These are phyloP conservation scores for Rutpela maculata DNA, from an alignment of 2,888 invertebrate species.

Conservation along the genomic window DNA sequence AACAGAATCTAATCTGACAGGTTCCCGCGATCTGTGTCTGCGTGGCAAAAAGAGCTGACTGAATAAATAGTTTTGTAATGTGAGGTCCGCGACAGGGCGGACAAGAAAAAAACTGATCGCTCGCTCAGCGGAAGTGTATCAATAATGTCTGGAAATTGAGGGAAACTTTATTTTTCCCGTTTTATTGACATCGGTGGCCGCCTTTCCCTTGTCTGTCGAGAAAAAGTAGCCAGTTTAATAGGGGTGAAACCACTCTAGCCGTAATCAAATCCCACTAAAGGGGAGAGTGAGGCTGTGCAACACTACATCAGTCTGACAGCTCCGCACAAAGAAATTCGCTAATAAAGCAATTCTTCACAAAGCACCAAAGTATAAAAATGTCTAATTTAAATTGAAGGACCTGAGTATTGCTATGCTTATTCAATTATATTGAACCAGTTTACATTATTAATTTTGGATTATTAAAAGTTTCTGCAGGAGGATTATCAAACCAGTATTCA, in stretches of 20 bases:
- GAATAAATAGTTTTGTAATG: conserved; percentile 59
- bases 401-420: neutral
- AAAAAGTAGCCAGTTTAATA: conserved; percentile 74
- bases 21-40: conserved; percentile 38
- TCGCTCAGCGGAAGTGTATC: conserved; percentile 70
- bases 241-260: conserved; percentile 75
- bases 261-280: conserved; percentile 73
- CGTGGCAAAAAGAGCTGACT: conserved; percentile 63
- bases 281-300: conserved; percentile 60
- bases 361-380: conserved; percentile 26
- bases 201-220: conserved; percentile 78
- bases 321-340: conserved; percentile 68
- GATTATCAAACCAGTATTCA: too few species aligned
- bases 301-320: conserved; percentile 70
- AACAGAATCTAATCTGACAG: conserved; percentile 44
- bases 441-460: too few species aligned
- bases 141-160: conserved; percentile 63
- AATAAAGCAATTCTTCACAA: conserved; percentile 51
- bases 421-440: neutral
- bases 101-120: conserved; percentile 66
- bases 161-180: conserved; percentile 71
- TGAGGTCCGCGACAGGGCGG: conserved; percentile 59
- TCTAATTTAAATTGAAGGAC: conserved; percentile 26
- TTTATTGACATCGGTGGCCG: conserved; percentile 74
- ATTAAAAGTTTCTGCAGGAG: too few species aligned